These are phyloP conservation scores for Tanytarsus gracilentus DNA, from an alignment of 2,888 invertebrate species.

Conservation along the genomic window DNA sequence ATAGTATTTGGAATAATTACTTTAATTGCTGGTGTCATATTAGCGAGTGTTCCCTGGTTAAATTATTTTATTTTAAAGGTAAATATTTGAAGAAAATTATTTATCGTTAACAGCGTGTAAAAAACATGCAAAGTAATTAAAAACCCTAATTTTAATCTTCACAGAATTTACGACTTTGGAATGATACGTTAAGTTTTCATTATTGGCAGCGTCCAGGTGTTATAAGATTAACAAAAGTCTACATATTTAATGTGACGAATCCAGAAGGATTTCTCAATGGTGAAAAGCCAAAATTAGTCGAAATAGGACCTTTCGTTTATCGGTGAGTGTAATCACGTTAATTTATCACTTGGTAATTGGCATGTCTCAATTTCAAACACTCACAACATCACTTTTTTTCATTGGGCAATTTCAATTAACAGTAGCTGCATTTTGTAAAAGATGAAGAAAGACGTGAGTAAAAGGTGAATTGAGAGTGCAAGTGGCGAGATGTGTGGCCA, in stretches of 20 bases:
- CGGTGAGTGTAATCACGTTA: conserved; percentile 54
- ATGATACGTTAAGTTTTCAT: conserved; percentile 75
- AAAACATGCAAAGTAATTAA: background rate
- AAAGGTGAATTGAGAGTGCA: no score
- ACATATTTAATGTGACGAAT: conserved; percentile 83
- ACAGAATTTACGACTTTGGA: conserved; percentile 76
- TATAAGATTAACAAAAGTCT: conserved; percentile 71
- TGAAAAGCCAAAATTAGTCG: conserved; percentile 71
- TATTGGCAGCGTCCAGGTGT: conserved; percentile 86
- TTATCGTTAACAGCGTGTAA: background rate
- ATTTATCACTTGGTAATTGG: no score
- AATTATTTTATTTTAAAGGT: conserved; percentile 81
- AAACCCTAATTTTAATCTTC: conserved; percentile 32
- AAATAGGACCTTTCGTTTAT: conserved; percentile 80
- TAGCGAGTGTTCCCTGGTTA: conserved; percentile 79
- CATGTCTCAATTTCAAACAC: no score
- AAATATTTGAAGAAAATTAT: conserved; percentile 30
- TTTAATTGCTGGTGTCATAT: conserved; percentile 62
- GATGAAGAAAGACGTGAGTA: background rate
- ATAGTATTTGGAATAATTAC: conserved; percentile 73
- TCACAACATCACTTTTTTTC: background rate
- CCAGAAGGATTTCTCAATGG: conserved; percentile 68
- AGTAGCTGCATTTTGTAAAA: background rate
- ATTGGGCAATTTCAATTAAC: background rate
- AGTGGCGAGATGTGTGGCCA: no score